Evolutionary conservation across 2,113 vertebrate genomes (phyloP).

Genomic region (Halichoeres trimaculatus): DNA sequence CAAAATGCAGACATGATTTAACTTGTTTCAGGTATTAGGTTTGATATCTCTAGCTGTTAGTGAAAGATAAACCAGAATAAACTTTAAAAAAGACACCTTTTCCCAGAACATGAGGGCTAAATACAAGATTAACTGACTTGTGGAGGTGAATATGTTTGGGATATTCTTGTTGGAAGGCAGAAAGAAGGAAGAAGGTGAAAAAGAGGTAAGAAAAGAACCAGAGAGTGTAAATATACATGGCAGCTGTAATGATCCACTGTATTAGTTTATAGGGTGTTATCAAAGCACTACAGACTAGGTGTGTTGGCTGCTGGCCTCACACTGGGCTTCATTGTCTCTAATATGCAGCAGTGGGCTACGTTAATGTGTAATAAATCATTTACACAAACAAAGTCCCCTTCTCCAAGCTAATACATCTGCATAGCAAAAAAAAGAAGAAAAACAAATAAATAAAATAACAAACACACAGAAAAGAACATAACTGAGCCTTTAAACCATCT

Average conservation of each 20-base stretch:
- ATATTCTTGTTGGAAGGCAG: slow-evolving; percentile 28
- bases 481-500: slow-evolving; percentile 55
- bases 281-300: slow-evolving; percentile 74
- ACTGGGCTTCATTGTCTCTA: slow-evolving; percentile 63
- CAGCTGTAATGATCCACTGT: slow-evolving; percentile 38
- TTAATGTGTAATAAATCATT: slow-evolving; percentile 52
- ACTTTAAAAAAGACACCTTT: slow-evolving; percentile 33
- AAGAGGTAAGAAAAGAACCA: slow-evolving; percentile 46
- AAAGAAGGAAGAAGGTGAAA: slow-evolving; percentile 39
- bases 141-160: slow-evolving; percentile 29
- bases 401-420: slow-evolving; percentile 67
- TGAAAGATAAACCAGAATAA: slow-evolving; percentile 58
- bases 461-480: slow-evolving; percentile 48
- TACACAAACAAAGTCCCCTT: slow-evolving; percentile 47
- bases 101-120: slow-evolving; percentile 36
- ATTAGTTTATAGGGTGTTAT: slow-evolving; percentile 63
- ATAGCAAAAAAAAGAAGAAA: slow-evolving; percentile 69
- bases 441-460: slow-evolving; percentile 72
- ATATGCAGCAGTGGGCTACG: slow-evolving; percentile 74
- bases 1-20: slow-evolving; percentile 34
- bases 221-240: slow-evolving; percentile 50
- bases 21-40: neutral
- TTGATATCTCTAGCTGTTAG: neutral
- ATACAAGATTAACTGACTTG: slow-evolving; percentile 68
- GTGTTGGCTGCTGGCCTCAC: slow-evolving; percentile 43